These are phyloP conservation scores for Rhopalosiphum padi DNA, from an alignment of 1,140 invertebrate genomes.

Conservation along the genomic window DNA sequence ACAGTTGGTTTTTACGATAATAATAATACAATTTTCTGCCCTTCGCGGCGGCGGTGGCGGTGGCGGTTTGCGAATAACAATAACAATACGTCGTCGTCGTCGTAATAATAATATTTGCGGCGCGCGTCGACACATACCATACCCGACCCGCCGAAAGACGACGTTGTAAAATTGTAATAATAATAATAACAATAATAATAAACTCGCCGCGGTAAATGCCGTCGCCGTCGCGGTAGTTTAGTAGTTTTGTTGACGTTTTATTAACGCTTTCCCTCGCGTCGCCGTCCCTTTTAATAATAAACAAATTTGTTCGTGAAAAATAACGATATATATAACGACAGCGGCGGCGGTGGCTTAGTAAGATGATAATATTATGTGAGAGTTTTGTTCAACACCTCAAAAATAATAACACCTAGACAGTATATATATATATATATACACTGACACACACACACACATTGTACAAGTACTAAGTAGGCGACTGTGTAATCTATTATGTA, in stretches of 20 bases:
- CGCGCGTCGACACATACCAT: neutral
- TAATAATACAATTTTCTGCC: conserved; percentile 27
- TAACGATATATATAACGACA: neutral
- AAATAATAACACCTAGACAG: neutral
- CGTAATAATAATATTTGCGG: conserved; percentile 40
- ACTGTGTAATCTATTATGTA: neutral
- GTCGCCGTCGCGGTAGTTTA: neutral
- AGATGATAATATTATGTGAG: neutral
- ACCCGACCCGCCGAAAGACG: neutral
- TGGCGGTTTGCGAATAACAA: conserved; percentile 36
- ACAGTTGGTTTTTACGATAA: conserved; percentile 45
- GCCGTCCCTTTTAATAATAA: conserved; percentile 33
- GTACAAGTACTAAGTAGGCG: neutral
- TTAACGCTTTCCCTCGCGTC: conserved; percentile 2
- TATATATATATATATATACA: too few species aligned
- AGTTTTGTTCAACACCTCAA: neutral
- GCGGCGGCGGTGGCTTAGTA: neutral
- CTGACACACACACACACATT: neutral
- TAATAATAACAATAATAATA: conserved; percentile 36
- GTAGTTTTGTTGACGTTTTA: conserved; percentile 44
- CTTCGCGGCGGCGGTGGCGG: neutral
- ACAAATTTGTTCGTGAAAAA: neutral
- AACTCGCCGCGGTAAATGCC: conserved; percentile 22
- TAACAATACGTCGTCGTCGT: conserved; percentile 33
- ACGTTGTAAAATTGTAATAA: conserved; percentile 36